Evolutionary conservation across 2,113 vertebrate genomes (phyloP).

Genomic region (Salvelinus fontinalis): DNA sequence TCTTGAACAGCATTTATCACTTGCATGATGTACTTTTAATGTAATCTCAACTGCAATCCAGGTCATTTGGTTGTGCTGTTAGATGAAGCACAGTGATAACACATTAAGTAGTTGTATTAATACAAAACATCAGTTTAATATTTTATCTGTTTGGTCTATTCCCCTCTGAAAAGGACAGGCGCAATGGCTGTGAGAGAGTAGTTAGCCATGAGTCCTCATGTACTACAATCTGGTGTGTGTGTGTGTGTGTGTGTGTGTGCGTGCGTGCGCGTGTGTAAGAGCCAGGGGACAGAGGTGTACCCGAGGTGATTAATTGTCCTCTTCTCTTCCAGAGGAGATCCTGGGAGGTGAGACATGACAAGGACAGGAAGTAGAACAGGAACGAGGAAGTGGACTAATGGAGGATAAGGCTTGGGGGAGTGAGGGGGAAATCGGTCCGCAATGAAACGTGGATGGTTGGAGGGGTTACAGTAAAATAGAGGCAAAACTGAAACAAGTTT

Average conservation of each 20-base stretch:
- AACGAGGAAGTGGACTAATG: slow-evolving; percentile 16
- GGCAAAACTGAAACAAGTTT: no score
- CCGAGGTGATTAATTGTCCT: slow-evolving; percentile 41
- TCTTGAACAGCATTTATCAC: no score
- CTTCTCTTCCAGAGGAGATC: slow-evolving; percentile 15
- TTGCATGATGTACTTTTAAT: no score
- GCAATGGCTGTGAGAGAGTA: slow-evolving; percentile 8
- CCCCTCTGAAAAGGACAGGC: not conserved
- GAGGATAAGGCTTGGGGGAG: not conserved
- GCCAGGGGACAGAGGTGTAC: slow-evolving; percentile 29
- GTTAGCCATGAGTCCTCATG: slow-evolving; percentile 25
- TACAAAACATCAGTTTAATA: not conserved
- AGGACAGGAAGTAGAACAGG: slow-evolving; percentile 41
- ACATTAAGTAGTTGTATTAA: no score
- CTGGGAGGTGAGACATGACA: slow-evolving; percentile 20
- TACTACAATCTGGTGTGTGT: not conserved
- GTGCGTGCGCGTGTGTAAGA: not conserved
- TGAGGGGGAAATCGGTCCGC: not conserved
- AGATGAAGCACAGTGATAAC: no score
- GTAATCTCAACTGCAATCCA: no score
- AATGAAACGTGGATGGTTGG: not conserved
- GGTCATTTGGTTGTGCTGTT: no score
- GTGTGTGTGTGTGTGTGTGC: slow-evolving; percentile 15
- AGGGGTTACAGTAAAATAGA: no score
- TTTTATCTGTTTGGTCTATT: not conserved